Conservation (phyloP, 2,797 vertebrate species). For the Picus viridis region DNA sequence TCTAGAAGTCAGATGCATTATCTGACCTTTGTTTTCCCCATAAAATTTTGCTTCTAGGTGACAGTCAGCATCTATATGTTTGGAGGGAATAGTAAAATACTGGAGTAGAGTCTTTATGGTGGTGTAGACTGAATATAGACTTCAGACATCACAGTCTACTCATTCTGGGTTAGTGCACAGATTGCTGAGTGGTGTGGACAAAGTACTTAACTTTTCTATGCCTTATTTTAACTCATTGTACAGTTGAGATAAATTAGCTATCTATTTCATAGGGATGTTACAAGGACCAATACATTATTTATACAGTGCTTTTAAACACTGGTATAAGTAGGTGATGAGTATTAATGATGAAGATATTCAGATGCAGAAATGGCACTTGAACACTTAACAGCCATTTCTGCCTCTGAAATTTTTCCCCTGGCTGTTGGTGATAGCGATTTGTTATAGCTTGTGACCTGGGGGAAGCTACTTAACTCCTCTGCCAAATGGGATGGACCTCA, state of each 20-base stretch:
- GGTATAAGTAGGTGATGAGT: neutral
- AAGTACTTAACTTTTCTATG: neutral
- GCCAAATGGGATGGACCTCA: neutral
- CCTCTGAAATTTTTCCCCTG: neutral
- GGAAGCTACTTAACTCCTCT: neutral
- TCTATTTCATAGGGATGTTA: neutral
- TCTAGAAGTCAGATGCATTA: neutral
- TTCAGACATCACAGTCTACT: neutral
- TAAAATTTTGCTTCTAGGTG: neutral
- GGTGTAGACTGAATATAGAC: neutral
- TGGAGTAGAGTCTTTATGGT: neutral
- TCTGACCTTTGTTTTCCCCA: neutral
- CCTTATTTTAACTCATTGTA: neutral
- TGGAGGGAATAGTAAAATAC: neutral
- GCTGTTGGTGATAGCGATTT: neutral
- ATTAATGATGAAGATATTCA: neutral
- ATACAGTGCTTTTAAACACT: neutral
- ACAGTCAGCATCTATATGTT: neutral
- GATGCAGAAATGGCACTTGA: neutral
- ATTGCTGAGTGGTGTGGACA: neutral
- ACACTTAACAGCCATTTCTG: neutral
- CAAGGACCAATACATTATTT: neutral
- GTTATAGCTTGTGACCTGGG: neutral
- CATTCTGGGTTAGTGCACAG: neutral
- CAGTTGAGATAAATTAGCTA: neutral